Conservation (phyloP, 2,888 invertebrate genomes). For the Ennomos fuscantarius region DNA sequence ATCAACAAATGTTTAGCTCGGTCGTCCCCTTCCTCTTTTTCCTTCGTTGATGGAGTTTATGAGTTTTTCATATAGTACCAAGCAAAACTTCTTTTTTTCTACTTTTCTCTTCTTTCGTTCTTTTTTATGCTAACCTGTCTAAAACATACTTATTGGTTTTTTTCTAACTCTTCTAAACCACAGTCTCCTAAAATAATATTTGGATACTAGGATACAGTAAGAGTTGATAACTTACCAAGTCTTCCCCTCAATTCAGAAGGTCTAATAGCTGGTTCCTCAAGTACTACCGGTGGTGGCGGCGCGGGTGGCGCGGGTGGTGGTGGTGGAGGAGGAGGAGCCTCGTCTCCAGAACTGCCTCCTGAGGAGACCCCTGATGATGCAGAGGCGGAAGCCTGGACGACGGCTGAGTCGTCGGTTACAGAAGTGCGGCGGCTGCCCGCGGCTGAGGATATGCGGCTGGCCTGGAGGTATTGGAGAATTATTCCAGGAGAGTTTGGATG, state of each 20-base stretch:
- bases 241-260: slow-evolving; percentile 86
- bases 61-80: too few species aligned
- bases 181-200: too few species aligned
- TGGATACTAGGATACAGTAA: too few species aligned
- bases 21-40: too few species aligned
- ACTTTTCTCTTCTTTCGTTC: too few species aligned
- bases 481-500: not conserved
- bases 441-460: slow-evolving; percentile 76
- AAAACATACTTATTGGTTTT: too few species aligned
- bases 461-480: slow-evolving; percentile 47
- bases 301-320: slow-evolving; percentile 86
- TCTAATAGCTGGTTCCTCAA: slow-evolving; percentile 88
- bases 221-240: slow-evolving; percentile 59
- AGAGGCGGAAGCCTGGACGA: slow-evolving; percentile 55
- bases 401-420: slow-evolving; percentile 65
- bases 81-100: not conserved
- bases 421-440: slow-evolving; percentile 77
- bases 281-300: slow-evolving; percentile 78
- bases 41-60: too few species aligned
- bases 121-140: too few species aligned
- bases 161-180: too few species aligned
- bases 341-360: slow-evolving; percentile 74
- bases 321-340: slow-evolving; percentile 89
- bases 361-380: slow-evolving; percentile 77
- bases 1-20: too few species aligned